A percentile compares a stretch with the other conserved stretches of the same genome.
Conservation (phyloP, 2,888 invertebrate species). For the Archips xylosteana region DNA sequence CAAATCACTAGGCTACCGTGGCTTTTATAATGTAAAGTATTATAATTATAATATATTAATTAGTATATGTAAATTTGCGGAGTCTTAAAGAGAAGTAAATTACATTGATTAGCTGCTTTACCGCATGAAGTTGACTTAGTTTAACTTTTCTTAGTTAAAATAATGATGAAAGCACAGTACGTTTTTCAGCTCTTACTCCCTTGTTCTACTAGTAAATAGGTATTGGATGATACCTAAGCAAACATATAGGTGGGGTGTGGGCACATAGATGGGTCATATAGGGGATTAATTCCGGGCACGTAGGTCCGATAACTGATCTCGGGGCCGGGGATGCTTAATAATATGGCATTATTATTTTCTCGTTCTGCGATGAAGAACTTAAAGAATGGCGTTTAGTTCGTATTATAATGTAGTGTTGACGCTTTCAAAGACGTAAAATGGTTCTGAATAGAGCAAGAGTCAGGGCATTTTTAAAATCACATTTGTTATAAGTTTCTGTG, state of each 20-base stretch:
- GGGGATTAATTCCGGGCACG: conserved; percentile 82
- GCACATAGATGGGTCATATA: conserved; percentile 65
- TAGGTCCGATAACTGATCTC: conserved; percentile 78
- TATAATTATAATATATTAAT: too few species aligned
- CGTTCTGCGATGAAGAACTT: conserved; percentile 13
- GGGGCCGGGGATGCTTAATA: conserved; percentile 51
- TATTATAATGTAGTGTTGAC: neutral
- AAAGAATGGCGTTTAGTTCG: neutral
- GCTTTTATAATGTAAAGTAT: too few species aligned
- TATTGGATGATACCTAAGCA: conserved; percentile 14
- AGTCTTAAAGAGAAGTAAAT: too few species aligned
- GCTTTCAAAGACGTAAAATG: neutral
- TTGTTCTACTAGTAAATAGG: neutral
- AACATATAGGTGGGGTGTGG: conserved; percentile 39
- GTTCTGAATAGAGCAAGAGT: too few species aligned
- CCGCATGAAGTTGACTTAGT: neutral
- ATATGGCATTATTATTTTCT: conserved; percentile 39
- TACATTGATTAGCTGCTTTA: too few species aligned
- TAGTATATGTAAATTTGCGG: too few species aligned
- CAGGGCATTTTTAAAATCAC: too few species aligned
- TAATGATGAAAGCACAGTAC: neutral
- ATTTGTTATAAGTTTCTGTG: too few species aligned
- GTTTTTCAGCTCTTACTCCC: neutral
- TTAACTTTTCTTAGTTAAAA: neutral
- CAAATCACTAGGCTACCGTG: too few species aligned